These are phyloP conservation scores for Lithobates sylvaticus DNA, from an alignment of 2,797 vertebrate genomes.

Conservation along the genomic window DNA sequence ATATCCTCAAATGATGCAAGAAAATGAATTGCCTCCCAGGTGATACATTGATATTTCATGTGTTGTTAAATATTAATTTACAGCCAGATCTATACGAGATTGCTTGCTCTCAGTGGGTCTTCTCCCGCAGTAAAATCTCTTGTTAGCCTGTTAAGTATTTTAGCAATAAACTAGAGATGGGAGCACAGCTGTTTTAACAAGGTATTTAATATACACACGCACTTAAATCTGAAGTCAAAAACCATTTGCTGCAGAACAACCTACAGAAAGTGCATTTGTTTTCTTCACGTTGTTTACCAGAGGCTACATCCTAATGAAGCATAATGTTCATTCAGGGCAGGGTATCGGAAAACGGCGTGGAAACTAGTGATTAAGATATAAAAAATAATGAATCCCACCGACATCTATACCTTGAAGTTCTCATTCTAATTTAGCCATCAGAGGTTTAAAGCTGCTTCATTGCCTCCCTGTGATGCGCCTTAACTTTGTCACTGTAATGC, in stretches of 20 bases:
- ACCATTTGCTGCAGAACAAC: not conserved
- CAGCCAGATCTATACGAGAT: not conserved
- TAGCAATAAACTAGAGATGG: constrained; percentile 21
- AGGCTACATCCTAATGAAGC: not conserved
- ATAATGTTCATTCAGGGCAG: not conserved
- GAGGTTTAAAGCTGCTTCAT: constrained; percentile 20
- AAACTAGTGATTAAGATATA: constrained; percentile 12
- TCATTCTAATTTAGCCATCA: constrained; percentile 37
- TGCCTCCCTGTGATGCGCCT: not conserved
- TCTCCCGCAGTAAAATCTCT: constrained; percentile 1
- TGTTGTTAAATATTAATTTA: constrained; percentile 52
- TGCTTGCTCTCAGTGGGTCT: not conserved
- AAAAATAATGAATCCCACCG: constrained; percentile 25
- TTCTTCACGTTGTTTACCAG: not conserved
- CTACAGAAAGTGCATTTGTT: not conserved
- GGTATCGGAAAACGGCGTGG: not conserved
- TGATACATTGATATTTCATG: constrained; percentile 14
- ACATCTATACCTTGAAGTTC: not conserved
- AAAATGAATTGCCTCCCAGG: constrained; percentile 36
- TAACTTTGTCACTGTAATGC: constrained; percentile 14
- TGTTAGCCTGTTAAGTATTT: constrained; percentile 29
- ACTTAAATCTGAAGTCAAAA: not conserved
- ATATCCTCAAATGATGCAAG: constrained; percentile 4
- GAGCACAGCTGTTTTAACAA: not conserved
- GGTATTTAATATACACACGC: constrained; percentile 15